Evolutionary conservation across 2,113 vertebrate species (phyloP).

Genomic region (Mastomys coucha): DNA sequence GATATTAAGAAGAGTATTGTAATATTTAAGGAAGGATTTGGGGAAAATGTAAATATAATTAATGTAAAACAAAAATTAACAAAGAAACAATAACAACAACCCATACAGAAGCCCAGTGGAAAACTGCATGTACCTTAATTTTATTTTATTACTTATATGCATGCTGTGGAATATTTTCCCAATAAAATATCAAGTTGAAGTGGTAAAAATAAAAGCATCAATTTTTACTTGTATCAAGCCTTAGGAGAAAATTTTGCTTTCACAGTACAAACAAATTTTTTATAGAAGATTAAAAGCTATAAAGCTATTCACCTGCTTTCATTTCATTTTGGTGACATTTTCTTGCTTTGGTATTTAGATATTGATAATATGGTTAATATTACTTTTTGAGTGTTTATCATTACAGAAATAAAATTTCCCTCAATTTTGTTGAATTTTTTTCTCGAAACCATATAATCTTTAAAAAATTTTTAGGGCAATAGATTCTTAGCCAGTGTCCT

Average conservation of each 20-base stretch:
- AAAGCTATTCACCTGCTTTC: too few relatives aligned
- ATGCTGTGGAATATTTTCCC: not conserved
- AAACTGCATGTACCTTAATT: not conserved
- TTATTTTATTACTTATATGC: not conserved
- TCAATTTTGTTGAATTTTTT: too few relatives aligned
- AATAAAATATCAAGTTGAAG: not conserved
- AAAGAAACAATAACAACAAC: not conserved
- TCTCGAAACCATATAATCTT: too few relatives aligned
- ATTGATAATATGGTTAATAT: too few relatives aligned
- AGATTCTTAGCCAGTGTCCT: too few relatives aligned
- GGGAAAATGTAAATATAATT: not conserved
- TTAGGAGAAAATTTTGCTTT: not conserved
- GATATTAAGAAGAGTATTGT: not conserved
- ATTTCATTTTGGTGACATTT: too few relatives aligned
- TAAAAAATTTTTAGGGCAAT: too few relatives aligned
- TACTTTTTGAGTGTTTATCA: too few relatives aligned
- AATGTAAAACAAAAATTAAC: not conserved
- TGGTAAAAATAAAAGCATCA: not conserved
- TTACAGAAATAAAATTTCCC: too few relatives aligned
- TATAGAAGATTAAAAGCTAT: not conserved
- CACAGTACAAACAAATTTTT: not conserved
- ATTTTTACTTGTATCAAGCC: not conserved
- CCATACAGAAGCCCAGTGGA: not conserved
- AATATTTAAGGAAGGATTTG: not conserved
- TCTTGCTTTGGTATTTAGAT: too few relatives aligned